Evolutionary conservation across 2,888 invertebrate genomes (phyloP), one percentile per base, ranked within the genome.

Genomic region (Dryobotodes eremita): DNA sequence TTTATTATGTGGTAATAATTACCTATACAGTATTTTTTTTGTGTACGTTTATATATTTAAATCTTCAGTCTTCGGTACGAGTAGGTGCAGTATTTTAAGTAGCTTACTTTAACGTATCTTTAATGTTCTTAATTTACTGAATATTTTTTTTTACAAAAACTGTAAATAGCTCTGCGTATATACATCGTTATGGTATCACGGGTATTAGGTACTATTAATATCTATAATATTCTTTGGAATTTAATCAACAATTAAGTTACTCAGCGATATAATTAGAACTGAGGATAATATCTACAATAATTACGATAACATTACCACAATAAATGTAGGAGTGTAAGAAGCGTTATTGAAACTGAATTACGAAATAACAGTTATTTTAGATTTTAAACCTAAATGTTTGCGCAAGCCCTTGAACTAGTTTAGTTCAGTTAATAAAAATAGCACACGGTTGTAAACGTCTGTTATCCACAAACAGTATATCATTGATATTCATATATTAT

Each of bases 391-490:
- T 57, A 36, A 59, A 57, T 36, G 42, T 74, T 59, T 42, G 42
- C 42, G 26, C 15, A 13, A 23, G 64, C 82, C 82, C 86, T 82
- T 82, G 82, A 61, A 66, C 82, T 82, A 61, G 75, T 82, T 82
- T 74, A 80, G 80, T 72, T 85, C 61, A 70, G 65, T 77, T 55
- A 46, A 72, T 72, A 69, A 71, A 83, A 85, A 81, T 82, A 81
- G 59, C 75, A 50, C 11, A 26, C 36, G 53, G 26, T 85, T 57
- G 46, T 57, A 69, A 71, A 71, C 8, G 23, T 57, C 31, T 13
- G 80, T 68, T 36, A 79, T 61, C 42, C 8, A 80, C 71, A 84
- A 82, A 80, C 62, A 26, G 66, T 61, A 36, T 55, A 84, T 66
- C 70, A 79, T 71, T 55, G 15, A 68, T 57, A 53, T 71, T 84